Evolutionary conservation across 2,797 vertebrate genomes (phyloP).

Genomic region (Brachymystax lenok): DNA sequence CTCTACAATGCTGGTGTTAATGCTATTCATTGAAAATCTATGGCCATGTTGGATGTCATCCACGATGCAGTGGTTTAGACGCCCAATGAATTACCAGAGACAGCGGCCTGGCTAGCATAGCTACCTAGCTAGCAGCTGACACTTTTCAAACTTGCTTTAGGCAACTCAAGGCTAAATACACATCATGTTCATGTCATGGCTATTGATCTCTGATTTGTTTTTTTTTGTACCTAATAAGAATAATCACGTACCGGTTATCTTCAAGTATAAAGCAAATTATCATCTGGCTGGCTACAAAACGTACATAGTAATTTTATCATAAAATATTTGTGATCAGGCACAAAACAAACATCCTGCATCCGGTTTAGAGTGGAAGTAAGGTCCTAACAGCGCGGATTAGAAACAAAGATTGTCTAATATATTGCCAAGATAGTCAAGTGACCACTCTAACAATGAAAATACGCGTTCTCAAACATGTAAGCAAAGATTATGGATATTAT

Average conservation of each 20-base stretch:
- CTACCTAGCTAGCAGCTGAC: not conserved
- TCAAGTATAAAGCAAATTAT: not conserved
- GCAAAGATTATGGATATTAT: too few species aligned
- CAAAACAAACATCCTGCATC: slow-evolving; percentile 37
- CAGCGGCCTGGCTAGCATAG: not conserved
- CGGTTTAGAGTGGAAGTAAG: slow-evolving; percentile 39
- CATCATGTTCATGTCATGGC: not conserved
- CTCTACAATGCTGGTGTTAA: too few species aligned
- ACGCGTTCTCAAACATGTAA: too few species aligned
- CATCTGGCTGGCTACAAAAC: slow-evolving; percentile 13
- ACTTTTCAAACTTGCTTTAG: not conserved
- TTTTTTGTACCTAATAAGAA: not conserved
- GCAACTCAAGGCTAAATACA: not conserved
- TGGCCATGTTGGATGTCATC: not conserved
- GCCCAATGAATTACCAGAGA: not conserved
- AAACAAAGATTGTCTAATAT: too few species aligned
- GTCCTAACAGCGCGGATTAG: slow-evolving; percentile 57
- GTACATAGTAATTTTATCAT: not conserved
- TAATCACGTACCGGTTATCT: slow-evolving; percentile 30
- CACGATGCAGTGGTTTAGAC: not conserved
- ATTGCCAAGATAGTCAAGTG: too few species aligned
- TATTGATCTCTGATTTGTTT: not conserved
- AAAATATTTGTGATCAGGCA: slow-evolving; percentile 46
- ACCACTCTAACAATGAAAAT: too few species aligned
- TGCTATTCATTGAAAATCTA: too few species aligned